phyloP scores from a whole-genome alignment of 2,113 vertebrate genomes.

The Potamarius usumacintae region DNA sequence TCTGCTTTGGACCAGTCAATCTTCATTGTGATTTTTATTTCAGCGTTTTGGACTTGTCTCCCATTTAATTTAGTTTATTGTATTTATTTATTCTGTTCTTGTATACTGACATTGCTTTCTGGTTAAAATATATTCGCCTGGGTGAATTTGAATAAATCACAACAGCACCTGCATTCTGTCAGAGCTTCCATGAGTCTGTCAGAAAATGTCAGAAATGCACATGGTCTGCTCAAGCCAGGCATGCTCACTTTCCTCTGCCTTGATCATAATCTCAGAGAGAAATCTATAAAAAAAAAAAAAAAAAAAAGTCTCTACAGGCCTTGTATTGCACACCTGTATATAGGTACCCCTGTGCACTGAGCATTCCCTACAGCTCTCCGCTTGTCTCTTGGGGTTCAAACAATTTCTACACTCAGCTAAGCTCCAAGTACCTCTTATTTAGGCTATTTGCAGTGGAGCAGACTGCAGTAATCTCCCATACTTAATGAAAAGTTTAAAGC shows the following conservation, averaged over 20 bases:
- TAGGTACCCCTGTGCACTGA: slow-evolving; percentile 22
- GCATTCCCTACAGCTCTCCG: slow-evolving; percentile 46
- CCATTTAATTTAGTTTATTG: not conserved
- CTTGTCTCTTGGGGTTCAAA: slow-evolving; percentile 52
- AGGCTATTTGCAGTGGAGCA: slow-evolving; percentile 52
- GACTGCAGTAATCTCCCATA: slow-evolving; percentile 55
- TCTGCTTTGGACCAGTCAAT: not conserved
- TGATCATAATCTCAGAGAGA: slow-evolving; percentile 5
- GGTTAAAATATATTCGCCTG: too few relatives aligned
- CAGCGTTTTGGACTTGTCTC: not conserved
- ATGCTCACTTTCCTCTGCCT: not conserved
- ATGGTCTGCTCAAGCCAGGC: not conserved
- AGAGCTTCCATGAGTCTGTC: not conserved
- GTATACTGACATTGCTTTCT: not conserved
- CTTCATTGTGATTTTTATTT: not conserved
- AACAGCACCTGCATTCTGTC: not conserved
- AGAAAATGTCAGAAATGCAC: not conserved
- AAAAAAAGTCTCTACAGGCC: not conserved
- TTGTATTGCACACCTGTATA: slow-evolving; percentile 21
- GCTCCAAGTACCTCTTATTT: slow-evolving; percentile 55
- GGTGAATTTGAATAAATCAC: not conserved
- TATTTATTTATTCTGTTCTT: too few relatives aligned
- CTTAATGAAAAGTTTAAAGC: slow-evolving; percentile 65
- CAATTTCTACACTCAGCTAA: slow-evolving; percentile 47
- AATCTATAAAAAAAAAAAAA: not conserved